Conservation (phyloP, 2,888 invertebrate genomes). For the Luffia ferchaultella region DNA sequence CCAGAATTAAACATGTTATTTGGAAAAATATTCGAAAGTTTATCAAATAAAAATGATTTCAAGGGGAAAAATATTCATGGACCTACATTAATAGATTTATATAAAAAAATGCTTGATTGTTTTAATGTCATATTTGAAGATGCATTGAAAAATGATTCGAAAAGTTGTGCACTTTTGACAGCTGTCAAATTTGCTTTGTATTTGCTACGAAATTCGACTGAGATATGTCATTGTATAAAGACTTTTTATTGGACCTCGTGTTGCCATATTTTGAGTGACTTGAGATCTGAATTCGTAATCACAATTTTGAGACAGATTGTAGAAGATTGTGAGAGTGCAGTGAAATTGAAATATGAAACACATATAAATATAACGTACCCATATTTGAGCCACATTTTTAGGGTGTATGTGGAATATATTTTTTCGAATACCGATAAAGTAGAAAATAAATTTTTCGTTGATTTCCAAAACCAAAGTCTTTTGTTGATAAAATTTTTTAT, state of each 20-base stretch:
- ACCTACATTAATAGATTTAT: conserved; percentile 28
- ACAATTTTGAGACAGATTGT: conserved; percentile 28
- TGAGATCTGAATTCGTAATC: conserved; percentile 20
- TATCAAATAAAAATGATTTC: conserved; percentile 27
- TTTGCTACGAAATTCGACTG: conserved; percentile 28
- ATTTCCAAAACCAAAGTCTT: conserved; percentile 26
- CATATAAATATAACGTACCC: conserved; percentile 33
- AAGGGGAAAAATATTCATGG: conserved; percentile 23
- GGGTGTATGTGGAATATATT: conserved; percentile 33
- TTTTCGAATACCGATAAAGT: conserved; percentile 17
- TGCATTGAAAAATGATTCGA: conserved; percentile 27
- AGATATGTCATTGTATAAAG: conserved; percentile 37
- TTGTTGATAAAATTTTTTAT: conserved; percentile 31
- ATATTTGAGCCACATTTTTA: conserved; percentile 35
- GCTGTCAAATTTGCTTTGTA: conserved; percentile 22
- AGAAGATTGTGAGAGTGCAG: conserved; percentile 28
- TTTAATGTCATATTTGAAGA: conserved; percentile 38
- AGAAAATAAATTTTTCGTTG: conserved; percentile 18
- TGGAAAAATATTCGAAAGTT: conserved; percentile 27
- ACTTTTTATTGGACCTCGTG: conserved; percentile 36
- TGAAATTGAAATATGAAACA: conserved; percentile 29
- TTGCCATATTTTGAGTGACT: conserved; percentile 29
- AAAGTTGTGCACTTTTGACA: conserved; percentile 22
- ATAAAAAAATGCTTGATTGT: conserved; percentile 38
- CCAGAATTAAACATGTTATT: conserved; percentile 27